Evolutionary conservation across 2,888 invertebrate species (phyloP), one percentile per base, ranked within the genome.

Genomic region (Mythimna pallens): DNA sequence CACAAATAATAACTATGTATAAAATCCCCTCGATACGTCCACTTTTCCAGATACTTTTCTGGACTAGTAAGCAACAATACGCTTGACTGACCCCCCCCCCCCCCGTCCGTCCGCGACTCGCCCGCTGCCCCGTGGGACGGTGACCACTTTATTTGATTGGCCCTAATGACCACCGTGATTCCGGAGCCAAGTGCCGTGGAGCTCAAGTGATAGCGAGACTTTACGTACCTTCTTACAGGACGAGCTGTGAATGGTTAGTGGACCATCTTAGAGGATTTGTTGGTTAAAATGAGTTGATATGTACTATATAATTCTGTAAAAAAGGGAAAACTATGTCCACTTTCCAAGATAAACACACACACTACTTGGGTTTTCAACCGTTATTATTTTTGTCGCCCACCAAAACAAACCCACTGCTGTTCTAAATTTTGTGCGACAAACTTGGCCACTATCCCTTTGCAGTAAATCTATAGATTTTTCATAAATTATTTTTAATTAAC

Each of bases 71-170:
- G 77, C 70, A 82, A 82, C 83, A 74, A 82, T 80, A 75, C 55
- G 70, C 65, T 81, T 68, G 30, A 62, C 65, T 59, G 64, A 20
- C 36, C 47, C 2, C 61, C 36, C 50, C 64, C 22, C 43, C 12
- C 58, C 20, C 12, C 34, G 22, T n/a, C 43, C 10, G 30, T 25
- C 30, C 34, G 0, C 30, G 50, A n/a, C 67, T 57, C 65, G 40
- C 55, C 55, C 25, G 64, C 8, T 40, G 77, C 66, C 87, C 76
- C 87, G 58, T 76, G 87, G 87, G 89, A 86, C 83, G 79, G 79
- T 69, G 66, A 80, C 90, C 92, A 92, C 92, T 92, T 92, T 90
- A 89, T 90, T 90, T 89, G 91, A 92, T 92, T 92, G 92, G 85
- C 88, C 86, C 86, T 92, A 92, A 92, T 92, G 90, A 92, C 88